These are phyloP conservation scores for Eustalomyia histrio DNA, from an alignment of 2,888 invertebrate genomes.

Conservation along the genomic window DNA sequence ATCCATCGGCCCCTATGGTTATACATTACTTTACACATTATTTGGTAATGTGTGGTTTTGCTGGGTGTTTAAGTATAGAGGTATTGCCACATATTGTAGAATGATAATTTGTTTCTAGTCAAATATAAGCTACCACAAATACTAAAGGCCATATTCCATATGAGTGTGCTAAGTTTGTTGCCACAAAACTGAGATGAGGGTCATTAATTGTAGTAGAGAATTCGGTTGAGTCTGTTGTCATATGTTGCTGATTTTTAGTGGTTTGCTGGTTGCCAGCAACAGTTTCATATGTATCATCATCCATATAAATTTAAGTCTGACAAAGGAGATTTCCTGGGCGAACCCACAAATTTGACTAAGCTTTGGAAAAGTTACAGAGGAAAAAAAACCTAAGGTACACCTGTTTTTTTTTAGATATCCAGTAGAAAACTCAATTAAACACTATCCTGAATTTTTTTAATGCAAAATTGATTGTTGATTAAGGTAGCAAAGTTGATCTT, in stretches of 20 bases:
- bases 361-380: too few species aligned
- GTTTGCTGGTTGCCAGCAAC: conserved; percentile 28
- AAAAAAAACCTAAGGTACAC: too few species aligned
- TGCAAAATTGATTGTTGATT: too few species aligned
- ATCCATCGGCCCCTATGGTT: too few species aligned
- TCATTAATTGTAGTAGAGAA: conserved; percentile 50
- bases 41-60: too few species aligned
- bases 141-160: background rate
- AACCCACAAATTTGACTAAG: too few species aligned
- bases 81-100: background rate
- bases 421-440: too few species aligned
- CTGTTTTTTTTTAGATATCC: too few species aligned
- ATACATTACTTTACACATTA: too few species aligned
- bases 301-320: conserved; percentile 7
- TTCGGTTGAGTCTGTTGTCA: conserved; percentile 36
- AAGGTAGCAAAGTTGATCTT: too few species aligned
- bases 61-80: background rate
- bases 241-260: conserved; percentile 48
- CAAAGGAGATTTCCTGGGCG: too few species aligned
- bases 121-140: conserved; percentile 26
- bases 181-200: conserved; percentile 48
- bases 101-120: conserved; percentile 5
- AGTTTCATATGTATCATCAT: conserved; percentile 22
- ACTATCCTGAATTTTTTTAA: too few species aligned
- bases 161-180: background rate